These are phyloP conservation scores for Petrocephalus sullivani DNA, from an alignment of 2,797 vertebrate genomes.

Conservation along the genomic window DNA sequence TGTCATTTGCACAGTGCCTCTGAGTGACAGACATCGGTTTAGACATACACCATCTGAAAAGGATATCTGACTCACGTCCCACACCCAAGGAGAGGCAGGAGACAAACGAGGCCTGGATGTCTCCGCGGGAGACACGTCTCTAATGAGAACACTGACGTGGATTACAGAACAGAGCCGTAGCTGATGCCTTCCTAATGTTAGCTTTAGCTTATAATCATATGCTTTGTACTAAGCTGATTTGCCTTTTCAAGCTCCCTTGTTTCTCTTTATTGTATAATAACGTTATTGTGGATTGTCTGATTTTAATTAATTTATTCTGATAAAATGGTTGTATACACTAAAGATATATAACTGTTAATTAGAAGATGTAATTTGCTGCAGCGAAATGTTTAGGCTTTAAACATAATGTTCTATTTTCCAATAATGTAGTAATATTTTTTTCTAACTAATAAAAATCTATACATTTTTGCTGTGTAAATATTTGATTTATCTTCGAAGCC, in stretches of 20 bases:
- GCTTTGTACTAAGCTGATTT: slow-evolving; percentile 22
- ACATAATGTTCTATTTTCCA: slow-evolving; percentile 35
- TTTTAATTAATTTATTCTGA: slow-evolving; percentile 49
- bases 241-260: neutral
- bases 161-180: slow-evolving; percentile 59
- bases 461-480: neutral
- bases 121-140: slow-evolving; percentile 78
- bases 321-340: neutral
- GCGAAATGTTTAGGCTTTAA: slow-evolving; percentile 48
- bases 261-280: neutral
- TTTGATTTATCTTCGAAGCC: neutral
- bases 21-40: neutral
- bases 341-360: neutral
- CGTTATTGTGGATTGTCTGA: slow-evolving; percentile 34
- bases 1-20: neutral
- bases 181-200: neutral
- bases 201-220: neutral
- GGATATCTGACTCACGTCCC: slow-evolving; percentile 32
- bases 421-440: neutral
- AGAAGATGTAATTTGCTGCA: neutral
- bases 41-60: neutral
- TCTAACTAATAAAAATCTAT: neutral
- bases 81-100: slow-evolving; percentile 69
- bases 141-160: slow-evolving; percentile 88
- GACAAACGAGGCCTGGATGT: slow-evolving; percentile 74